Conservation (phyloP, 2,113 vertebrate species). For the Phoxinus phoxinus region DNA sequence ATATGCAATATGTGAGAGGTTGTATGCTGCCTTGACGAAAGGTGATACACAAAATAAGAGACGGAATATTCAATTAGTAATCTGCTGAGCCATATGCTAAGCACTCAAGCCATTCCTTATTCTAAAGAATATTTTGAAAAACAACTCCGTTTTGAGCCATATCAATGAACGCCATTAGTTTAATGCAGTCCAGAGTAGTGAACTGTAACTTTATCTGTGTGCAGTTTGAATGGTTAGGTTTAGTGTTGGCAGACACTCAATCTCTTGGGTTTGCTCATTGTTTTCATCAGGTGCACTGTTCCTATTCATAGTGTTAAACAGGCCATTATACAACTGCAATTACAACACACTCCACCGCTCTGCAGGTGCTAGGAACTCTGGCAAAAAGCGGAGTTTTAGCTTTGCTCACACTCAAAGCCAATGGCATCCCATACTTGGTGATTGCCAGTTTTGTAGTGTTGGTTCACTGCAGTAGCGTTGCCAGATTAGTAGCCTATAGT, state of each 20-base stretch:
- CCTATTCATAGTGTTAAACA: slow-evolving; percentile 65
- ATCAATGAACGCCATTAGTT: slow-evolving; percentile 52
- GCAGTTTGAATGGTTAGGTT: slow-evolving; percentile 59
- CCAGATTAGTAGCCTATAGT: slow-evolving; percentile 31
- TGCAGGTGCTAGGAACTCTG: slow-evolving; percentile 66
- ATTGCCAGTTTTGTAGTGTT: slow-evolving; percentile 39
- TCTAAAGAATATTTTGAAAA: slow-evolving; percentile 46
- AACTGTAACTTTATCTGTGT: slow-evolving; percentile 31
- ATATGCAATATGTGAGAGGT: slow-evolving; percentile 46
- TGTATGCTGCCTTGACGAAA: slow-evolving; percentile 47
- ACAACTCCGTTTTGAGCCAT: slow-evolving; percentile 43
- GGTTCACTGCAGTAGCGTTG: not conserved
- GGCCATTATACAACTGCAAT: slow-evolving; percentile 61
- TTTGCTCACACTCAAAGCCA: slow-evolving; percentile 53
- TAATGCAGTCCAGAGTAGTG: slow-evolving; percentile 45
- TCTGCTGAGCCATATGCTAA: slow-evolving; percentile 58
- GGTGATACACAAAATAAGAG: slow-evolving; percentile 57
- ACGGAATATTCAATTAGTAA: slow-evolving; percentile 61
- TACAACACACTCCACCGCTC: slow-evolving; percentile 57
- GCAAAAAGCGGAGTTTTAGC: slow-evolving; percentile 23
- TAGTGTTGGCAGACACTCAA: slow-evolving; percentile 65
- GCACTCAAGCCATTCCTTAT: slow-evolving; percentile 52
- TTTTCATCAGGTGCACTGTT: slow-evolving; percentile 67
- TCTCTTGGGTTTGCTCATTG: slow-evolving; percentile 57
- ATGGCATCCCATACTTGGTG: slow-evolving; percentile 52